phyloP scores from a whole-genome alignment of 2,113 vertebrate species.

The Tychaedon coryphoeus region DNA sequence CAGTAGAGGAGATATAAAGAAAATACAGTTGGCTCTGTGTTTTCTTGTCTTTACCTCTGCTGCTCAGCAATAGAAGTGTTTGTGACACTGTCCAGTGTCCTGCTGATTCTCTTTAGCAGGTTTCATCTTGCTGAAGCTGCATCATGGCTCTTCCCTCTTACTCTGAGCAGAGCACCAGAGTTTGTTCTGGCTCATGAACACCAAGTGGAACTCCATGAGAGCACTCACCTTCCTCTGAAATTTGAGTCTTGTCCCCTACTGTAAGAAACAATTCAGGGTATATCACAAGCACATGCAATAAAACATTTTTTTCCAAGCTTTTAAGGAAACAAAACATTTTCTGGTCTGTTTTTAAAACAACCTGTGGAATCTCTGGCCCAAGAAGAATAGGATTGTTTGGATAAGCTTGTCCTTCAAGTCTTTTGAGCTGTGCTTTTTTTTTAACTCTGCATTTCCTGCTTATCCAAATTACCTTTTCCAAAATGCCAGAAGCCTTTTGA shows the following conservation, averaged over 20 bases:
- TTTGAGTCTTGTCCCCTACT: not conserved
- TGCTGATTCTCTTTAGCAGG: not conserved
- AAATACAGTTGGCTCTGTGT: not conserved
- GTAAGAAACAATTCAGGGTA: not conserved
- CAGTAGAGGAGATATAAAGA: not conserved
- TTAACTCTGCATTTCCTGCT: not conserved
- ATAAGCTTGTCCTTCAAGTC: not conserved
- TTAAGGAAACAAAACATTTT: not conserved
- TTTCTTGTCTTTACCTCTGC: not conserved
- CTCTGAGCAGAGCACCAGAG: not conserved
- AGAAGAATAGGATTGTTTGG: not conserved
- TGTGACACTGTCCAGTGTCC: not conserved
- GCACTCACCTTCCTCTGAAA: not conserved
- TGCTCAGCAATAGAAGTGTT: not conserved
- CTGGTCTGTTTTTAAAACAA: not conserved
- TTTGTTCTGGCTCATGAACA: not conserved
- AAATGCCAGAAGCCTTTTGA: not conserved
- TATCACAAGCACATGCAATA: not conserved
- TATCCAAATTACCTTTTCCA: not conserved
- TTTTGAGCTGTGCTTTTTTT: not conserved
- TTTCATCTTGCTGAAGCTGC: not conserved
- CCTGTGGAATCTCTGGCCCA: not conserved
- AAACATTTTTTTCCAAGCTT: not conserved
- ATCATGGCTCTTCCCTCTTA: not conserved
- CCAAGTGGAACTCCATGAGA: not conserved